Conservation (phyloP, 2,797 vertebrate genomes). For the Melanotaenia trifasciata region DNA sequence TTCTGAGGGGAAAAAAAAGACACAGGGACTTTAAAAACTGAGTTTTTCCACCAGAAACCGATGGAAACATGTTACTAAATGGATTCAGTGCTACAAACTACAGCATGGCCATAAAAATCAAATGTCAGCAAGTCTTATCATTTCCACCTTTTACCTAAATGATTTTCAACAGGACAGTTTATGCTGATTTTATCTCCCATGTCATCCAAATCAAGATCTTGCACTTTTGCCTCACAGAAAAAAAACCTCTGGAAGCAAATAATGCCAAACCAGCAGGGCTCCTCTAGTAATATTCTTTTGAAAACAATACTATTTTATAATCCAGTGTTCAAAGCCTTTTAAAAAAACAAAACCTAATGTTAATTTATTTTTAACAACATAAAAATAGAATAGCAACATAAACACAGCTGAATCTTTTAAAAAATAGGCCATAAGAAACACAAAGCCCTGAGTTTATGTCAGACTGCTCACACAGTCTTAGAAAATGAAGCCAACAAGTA, state of each 20-base stretch:
- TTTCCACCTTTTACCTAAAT: background rate
- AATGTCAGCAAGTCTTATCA: background rate
- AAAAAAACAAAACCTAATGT: background rate
- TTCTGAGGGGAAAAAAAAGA: conserved; percentile 18
- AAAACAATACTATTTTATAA: too few relatives aligned
- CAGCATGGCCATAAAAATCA: background rate
- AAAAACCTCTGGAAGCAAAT: background rate
- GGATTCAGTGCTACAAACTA: conserved; percentile 18
- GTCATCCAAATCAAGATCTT: conserved; percentile 7
- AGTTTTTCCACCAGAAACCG: conserved; percentile 8
- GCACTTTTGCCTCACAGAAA: background rate
- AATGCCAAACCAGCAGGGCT: conserved; percentile 2
- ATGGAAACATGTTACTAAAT: conserved; percentile 36
- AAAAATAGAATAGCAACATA: conserved; percentile 1
- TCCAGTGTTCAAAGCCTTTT: too few relatives aligned
- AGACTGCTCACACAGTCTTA: background rate
- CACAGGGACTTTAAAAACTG: conserved; percentile 21
- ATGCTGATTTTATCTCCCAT: background rate
- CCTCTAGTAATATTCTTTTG: conserved; percentile 4
- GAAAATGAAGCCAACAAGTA: background rate
- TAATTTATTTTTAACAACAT: background rate
- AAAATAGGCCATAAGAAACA: background rate
- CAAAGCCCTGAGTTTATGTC: background rate
- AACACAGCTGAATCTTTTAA: background rate
- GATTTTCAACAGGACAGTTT: background rate